Evolutionary conservation across 2,888 invertebrate species (phyloP).

Genomic region (Scaptomyza reducta): DNA sequence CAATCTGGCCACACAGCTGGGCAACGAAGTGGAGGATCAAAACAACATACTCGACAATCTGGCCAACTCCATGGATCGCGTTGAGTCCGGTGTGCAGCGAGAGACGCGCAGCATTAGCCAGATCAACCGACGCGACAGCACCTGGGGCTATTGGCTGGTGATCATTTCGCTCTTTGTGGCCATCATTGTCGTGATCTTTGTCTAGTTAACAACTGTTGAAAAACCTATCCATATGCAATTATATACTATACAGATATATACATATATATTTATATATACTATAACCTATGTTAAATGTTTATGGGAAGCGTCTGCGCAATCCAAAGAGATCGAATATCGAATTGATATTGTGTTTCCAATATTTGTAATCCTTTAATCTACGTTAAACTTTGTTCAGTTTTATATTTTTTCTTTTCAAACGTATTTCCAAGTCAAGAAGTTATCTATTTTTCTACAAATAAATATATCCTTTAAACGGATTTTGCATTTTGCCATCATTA

Average conservation of each 20-base stretch:
- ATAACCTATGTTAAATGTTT: neutral
- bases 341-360: too few species aligned
- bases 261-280: conserved; percentile 4
- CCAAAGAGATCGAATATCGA: too few species aligned
- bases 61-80: conserved; percentile 89
- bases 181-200: conserved; percentile 86
- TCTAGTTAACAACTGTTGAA: conserved; percentile 38
- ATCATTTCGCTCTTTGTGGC: conserved; percentile 89
- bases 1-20: conserved; percentile 89
- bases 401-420: too few species aligned
- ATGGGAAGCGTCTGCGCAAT: neutral
- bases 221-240: conserved; percentile 8
- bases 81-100: conserved; percentile 87
- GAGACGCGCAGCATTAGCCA: conserved; percentile 88
- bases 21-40: conserved; percentile 90
- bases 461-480: too few species aligned
- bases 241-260: conserved; percentile 5
- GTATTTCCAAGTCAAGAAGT: too few species aligned
- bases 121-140: conserved; percentile 89
- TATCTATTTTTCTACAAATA: too few species aligned
- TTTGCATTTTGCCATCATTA: too few species aligned
- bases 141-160: conserved; percentile 90
- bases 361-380: too few species aligned
- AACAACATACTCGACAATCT: conserved; percentile 92
- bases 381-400: too few species aligned